Conservation (phyloP, 2,888 invertebrate genomes). For the Trissonchulus sp. region DNA sequence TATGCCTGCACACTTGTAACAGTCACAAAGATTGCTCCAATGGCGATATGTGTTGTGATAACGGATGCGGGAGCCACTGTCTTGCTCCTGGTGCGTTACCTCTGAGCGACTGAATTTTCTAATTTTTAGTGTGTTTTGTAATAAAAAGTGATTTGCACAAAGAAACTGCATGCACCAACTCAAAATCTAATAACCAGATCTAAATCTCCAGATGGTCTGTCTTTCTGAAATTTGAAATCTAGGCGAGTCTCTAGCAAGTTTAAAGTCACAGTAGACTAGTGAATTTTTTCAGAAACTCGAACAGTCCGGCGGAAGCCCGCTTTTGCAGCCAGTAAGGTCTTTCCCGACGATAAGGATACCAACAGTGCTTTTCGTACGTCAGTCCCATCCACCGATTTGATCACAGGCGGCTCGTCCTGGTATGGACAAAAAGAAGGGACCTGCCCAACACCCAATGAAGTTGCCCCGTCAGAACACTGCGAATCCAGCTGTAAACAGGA, state of each 20-base stretch:
- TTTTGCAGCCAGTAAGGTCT: too few species aligned
- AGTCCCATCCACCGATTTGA: neutral
- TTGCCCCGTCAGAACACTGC: neutral
- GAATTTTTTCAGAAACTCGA: too few species aligned
- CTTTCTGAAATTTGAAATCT: too few species aligned
- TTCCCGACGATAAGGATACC: too few species aligned
- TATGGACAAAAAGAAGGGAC: neutral
- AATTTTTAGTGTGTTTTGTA: neutral
- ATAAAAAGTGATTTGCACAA: too few species aligned
- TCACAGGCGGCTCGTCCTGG: neutral
- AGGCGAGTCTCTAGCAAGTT: too few species aligned
- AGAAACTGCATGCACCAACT: too few species aligned
- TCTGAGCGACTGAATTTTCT: neutral
- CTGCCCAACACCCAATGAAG: neutral
- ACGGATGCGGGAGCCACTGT: conserved; percentile 15
- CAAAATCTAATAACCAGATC: too few species aligned
- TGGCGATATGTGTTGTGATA: neutral
- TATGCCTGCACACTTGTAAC: neutral
- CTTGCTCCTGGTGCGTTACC: neutral
- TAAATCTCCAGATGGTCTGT: too few species aligned
- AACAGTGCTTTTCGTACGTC: neutral
- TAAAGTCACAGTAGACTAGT: too few species aligned
- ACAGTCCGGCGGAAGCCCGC: too few species aligned
- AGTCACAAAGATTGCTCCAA: neutral
- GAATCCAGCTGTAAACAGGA: neutral